phyloP scores from a whole-genome alignment of 2,888 invertebrate genomes.

The Hyles lineata region DNA sequence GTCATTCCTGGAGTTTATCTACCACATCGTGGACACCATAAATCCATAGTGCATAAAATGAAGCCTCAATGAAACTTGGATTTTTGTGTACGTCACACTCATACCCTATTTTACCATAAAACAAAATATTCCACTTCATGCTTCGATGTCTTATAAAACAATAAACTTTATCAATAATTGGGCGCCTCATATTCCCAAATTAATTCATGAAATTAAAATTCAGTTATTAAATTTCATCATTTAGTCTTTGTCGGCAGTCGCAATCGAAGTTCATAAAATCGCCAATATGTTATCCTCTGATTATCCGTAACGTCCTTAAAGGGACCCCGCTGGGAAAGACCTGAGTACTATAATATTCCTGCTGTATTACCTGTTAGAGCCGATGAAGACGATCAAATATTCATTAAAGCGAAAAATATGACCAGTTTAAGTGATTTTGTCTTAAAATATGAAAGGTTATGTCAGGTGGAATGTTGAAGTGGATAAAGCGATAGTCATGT shows the following conservation, averaged over 20 bases:
- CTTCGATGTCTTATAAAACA: neutral
- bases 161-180: neutral
- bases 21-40: too few species aligned
- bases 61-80: too few species aligned
- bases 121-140: too few species aligned
- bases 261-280: neutral
- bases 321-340: neutral
- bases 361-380: neutral
- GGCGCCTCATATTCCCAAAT: conserved; percentile 18
- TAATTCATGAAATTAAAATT: conserved; percentile 35
- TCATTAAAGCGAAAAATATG: neutral
- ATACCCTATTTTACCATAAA: too few species aligned
- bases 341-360: neutral
- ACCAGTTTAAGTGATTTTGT: neutral
- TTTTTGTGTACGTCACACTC: too few species aligned
- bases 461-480: neutral
- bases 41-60: too few species aligned
- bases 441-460: neutral
- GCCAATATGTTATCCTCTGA: neutral
- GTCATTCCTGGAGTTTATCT: too few species aligned
- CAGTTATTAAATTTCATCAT: neutral
- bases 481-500: too few species aligned
- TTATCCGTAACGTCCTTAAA: neutral
- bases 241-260: conserved; percentile 35
- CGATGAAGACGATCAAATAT: neutral